phyloP scores from a whole-genome alignment of 2,113 vertebrate species.

The Oreochromis niloticus region DNA sequence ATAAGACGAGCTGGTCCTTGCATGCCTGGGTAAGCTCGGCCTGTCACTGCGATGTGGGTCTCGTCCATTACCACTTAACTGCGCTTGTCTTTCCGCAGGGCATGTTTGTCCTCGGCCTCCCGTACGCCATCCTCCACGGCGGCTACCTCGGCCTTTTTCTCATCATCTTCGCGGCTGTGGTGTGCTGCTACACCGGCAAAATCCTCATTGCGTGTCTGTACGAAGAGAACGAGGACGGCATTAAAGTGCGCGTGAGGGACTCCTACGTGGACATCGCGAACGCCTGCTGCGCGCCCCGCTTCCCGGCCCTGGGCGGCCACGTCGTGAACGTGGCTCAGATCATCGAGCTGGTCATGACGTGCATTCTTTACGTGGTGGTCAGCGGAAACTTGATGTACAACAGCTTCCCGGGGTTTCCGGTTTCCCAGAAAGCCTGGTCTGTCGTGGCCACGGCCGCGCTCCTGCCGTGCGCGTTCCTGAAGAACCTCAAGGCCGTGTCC shows the following conservation, averaged over 20 bases:
- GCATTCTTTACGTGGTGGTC: conserved; percentile 95
- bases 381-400: conserved; percentile 98
- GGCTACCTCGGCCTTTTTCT: conserved; percentile 97
- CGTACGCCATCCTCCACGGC: conserved; percentile 95
- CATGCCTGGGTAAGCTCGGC: conserved; percentile 6
- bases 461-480: conserved; percentile 92
- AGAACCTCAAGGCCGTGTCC: conserved; percentile 94
- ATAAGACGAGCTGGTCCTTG: not conserved
- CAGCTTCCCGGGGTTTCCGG: conserved; percentile 88
- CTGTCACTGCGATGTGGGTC: conserved; percentile 56
- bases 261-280: conserved; percentile 97
- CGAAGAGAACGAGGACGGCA: conserved; percentile 94
- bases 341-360: conserved; percentile 98
- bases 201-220: conserved; percentile 96
- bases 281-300: conserved; percentile 91
- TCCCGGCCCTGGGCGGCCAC: conserved; percentile 87
- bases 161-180: conserved; percentile 95
- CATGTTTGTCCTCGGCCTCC: conserved; percentile 97
- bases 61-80: conserved; percentile 28
- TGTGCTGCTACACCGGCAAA: conserved; percentile 98
- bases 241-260: conserved; percentile 91
- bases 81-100: conserved; percentile 78
- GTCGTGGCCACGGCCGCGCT: conserved; percentile 89
- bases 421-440: conserved; percentile 97
- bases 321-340: conserved; percentile 96